Base-by-base conservation (phyloP, 2,113 vertebrate species). In the Microtus richardsoni region DNA sequence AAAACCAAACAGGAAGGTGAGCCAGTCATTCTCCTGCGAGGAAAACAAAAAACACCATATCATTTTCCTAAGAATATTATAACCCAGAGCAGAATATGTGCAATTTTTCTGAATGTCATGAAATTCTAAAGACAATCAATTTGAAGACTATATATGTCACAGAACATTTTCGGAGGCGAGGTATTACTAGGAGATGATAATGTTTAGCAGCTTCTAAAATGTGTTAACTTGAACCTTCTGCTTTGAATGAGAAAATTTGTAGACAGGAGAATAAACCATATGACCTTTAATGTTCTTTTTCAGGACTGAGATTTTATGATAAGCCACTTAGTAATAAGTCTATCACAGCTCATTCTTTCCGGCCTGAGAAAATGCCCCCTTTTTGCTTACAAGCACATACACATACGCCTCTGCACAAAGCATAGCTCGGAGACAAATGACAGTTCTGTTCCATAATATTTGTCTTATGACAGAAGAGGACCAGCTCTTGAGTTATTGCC, bases 391-490 rank as follows among this genome's bases (percentile, higher is more conserved):
- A 97, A 89, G 93, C 75, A 89, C 71, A 85, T 60, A 85, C 93
- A 97, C 88, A 89, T 28, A 91, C 2, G 26, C 89, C 91, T 96
- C 89, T 97, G 89, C 93, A 91, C 49, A 88, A 89, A 89, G 75
- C 79, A 89, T 64, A 96, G n/a, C 94, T 75, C 71, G 47, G 78
- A 95, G 85, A 97, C 83, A 97, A 97, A 95, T 97, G 92, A 96
- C 86, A 94, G 82, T 85, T 71, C 64, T 95, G 58, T 96, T 97
- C 96, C 89, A 95, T 96, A 97, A 92, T 96, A 97, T 98, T 96
- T 98, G 91, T 95, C 94, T 97, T 88, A 87, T 92, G 79, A 93
- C 64, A 91, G 93, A 96, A 89, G 84, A 97, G 71, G 83, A 80
- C 93, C 62, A 89, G 91, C 58, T 95, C 83, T 93, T 96, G 94